These are phyloP conservation scores for Cotesia vestalis DNA, from an alignment of 1,140 invertebrate species.

Conservation along the genomic window DNA sequence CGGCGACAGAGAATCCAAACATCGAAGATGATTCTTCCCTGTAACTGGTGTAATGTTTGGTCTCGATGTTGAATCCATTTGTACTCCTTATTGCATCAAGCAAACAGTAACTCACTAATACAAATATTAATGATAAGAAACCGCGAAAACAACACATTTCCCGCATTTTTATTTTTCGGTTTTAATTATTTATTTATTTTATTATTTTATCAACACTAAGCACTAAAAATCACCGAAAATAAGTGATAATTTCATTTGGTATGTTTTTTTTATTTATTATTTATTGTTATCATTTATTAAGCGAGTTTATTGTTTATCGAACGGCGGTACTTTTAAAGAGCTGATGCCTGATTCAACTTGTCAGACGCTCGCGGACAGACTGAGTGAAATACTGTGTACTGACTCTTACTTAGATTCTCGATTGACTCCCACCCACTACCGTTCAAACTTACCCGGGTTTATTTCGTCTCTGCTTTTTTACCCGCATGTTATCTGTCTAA, in stretches of 20 bases:
- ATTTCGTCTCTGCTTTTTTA: too few species aligned
- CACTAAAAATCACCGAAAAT: slow-evolving; percentile 1
- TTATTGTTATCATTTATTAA: not conserved
- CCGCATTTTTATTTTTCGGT: slow-evolving; percentile 29
- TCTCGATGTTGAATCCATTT: slow-evolving; percentile 39
- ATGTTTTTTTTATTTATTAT: too few species aligned
- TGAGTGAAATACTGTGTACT: slow-evolving; percentile 43
- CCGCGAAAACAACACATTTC: slow-evolving; percentile 42
- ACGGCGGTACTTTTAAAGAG: slow-evolving; percentile 28
- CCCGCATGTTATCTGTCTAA: too few species aligned
- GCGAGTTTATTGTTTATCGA: not conserved
- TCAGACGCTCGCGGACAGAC: slow-evolving; percentile 54
- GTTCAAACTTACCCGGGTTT: slow-evolving; percentile 28
- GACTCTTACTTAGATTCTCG: slow-evolving; percentile 35
- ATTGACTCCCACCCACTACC: slow-evolving; percentile 41
- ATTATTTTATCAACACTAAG: slow-evolving; percentile 24
- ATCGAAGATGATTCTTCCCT: slow-evolving; percentile 29
- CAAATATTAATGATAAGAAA: slow-evolving; percentile 36
- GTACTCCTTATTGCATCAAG: slow-evolving; percentile 10
- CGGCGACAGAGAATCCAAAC: slow-evolving; percentile 42
- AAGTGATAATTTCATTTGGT: too few species aligned
- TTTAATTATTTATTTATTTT: not conserved
- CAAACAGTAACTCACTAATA: slow-evolving; percentile 35
- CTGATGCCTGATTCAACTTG: slow-evolving; percentile 46
- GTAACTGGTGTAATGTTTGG: slow-evolving; percentile 40